Evolutionary conservation across 2,113 vertebrate species (phyloP).

Genomic region (Ceratotherium simum): DNA sequence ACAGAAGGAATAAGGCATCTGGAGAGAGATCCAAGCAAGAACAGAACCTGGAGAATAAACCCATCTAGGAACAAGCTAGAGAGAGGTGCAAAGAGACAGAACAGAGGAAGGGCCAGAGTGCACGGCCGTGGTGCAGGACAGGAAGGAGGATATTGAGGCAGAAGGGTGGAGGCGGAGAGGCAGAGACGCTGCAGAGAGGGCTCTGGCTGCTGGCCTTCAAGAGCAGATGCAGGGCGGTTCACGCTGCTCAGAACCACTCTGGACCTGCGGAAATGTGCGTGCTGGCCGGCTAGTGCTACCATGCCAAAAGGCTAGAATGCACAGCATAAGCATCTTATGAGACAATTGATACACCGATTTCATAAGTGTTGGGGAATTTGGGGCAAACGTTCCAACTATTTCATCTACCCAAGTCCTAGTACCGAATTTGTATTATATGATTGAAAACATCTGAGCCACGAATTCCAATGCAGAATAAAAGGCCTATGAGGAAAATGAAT

Average conservation of each 20-base stretch:
- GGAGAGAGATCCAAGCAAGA: not conserved
- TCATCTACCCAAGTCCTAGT: not conserved
- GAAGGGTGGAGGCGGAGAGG: not conserved
- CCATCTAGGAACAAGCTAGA: not conserved
- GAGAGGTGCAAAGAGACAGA: not conserved
- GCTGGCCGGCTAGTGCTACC: too few species aligned
- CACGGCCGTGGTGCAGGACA: accelerated
- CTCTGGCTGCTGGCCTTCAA: too few species aligned
- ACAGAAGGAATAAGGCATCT: not conserved
- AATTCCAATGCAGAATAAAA: not conserved
- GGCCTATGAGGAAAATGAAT: not conserved
- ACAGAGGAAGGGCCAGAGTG: not conserved
- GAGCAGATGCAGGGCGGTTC: not conserved
- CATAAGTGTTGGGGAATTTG: conserved; percentile 6
- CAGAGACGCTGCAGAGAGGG: not conserved
- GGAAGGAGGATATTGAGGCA: too few species aligned
- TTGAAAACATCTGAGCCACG: conserved; percentile 17
- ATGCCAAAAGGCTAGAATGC: not conserved
- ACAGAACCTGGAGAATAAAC: too few species aligned
- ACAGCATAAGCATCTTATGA: not conserved
- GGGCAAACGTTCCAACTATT: not conserved
- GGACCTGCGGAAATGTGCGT: too few species aligned
- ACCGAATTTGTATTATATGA: not conserved
- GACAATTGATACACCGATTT: not conserved
- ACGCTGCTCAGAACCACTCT: not conserved